These are phyloP conservation scores for Mesorhabditis spiculigera DNA, from an alignment of 2,888 invertebrate species.

Conservation along the genomic window DNA sequence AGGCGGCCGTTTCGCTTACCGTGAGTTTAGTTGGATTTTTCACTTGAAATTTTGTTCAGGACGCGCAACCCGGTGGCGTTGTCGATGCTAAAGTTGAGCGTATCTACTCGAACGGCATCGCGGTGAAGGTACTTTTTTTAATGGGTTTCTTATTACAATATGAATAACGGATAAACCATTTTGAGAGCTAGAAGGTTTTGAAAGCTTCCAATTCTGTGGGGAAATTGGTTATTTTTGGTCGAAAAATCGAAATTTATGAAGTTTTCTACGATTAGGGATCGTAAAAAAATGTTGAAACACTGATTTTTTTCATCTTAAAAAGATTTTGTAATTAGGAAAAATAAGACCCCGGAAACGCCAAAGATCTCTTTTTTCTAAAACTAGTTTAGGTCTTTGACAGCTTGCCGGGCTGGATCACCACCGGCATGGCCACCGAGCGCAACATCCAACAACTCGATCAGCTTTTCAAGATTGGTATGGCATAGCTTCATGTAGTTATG, in stretches of 20 bases:
- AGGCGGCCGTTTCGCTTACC: slow-evolving; percentile 37
- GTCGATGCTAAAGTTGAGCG: slow-evolving; percentile 22
- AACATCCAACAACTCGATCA: slow-evolving; percentile 23
- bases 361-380: not conserved
- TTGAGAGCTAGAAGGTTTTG: too few species aligned
- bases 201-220: too few species aligned
- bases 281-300: too few species aligned
- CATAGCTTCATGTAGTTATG: not conserved
- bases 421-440: slow-evolving; percentile 33
- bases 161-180: too few species aligned
- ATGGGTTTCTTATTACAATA: too few species aligned
- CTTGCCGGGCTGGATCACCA: slow-evolving; percentile 39
- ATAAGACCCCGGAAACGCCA: too few species aligned
- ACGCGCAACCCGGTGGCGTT: slow-evolving; percentile 32
- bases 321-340: too few species aligned
- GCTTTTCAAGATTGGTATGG: slow-evolving; percentile 23
- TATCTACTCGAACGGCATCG: not conserved
- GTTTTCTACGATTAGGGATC: too few species aligned
- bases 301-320: too few species aligned
- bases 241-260: too few species aligned
- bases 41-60: slow-evolving; percentile 15
- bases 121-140: too few species aligned
- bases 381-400: slow-evolving; percentile 19
- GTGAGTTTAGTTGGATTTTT: slow-evolving; percentile 15
- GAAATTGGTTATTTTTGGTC: too few species aligned